Conservation (phyloP, 2,888 invertebrate species). For the Tinea trinotella region DNA sequence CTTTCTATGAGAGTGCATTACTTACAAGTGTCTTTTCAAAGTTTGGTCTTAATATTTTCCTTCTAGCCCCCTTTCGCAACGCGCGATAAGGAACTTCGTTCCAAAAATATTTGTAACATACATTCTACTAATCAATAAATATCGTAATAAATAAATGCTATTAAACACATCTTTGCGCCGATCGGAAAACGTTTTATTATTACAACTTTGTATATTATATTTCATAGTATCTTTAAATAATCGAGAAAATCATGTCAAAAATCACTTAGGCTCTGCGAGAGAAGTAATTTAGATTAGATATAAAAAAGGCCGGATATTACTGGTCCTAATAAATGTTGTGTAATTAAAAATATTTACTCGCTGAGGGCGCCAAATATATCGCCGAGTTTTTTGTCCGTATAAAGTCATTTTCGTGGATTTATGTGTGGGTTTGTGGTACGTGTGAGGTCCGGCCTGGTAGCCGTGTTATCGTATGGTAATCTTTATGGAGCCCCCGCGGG, state of each 20-base stretch:
- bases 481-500: slow-evolving; percentile 60
- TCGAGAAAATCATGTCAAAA: neutral
- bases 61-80: no score
- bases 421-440: slow-evolving; percentile 50
- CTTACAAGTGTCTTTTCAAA: no score
- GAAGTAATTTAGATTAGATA: slow-evolving; percentile 55
- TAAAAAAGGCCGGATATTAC: slow-evolving; percentile 52
- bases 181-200: no score
- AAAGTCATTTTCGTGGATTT: slow-evolving; percentile 63
- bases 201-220: neutral
- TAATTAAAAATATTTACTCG: slow-evolving; percentile 70
- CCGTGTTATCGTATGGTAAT: slow-evolving; percentile 66
- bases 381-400: slow-evolving; percentile 68
- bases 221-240: neutral
- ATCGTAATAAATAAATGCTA: no score
- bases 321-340: slow-evolving; percentile 30
- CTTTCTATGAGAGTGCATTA: no score
- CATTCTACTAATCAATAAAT: no score
- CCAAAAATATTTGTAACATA: no score
- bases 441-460: slow-evolving; percentile 68
- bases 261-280: neutral
- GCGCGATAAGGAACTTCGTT: no score
- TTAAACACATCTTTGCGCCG: no score
- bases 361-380: slow-evolving; percentile 71
- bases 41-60: no score